Evolutionary conservation across 2,113 vertebrate genomes (phyloP).

Genomic region (Pontoporia blainvillei): DNA sequence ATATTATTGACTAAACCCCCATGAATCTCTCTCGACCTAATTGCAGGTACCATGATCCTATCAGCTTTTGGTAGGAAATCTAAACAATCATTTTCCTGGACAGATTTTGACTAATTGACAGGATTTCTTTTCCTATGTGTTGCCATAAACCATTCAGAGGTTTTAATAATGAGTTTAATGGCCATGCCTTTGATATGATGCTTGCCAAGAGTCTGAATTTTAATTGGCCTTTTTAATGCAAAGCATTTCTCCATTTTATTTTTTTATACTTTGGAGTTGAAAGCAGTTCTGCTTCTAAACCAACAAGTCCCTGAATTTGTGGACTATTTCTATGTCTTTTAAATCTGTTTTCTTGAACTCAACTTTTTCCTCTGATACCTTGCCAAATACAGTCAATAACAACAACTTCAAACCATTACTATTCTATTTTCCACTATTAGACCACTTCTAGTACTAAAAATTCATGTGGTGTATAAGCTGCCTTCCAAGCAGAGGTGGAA

Average conservation of each 20-base stretch:
- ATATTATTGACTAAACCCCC: neutral
- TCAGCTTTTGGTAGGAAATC: neutral
- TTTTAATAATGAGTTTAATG: neutral
- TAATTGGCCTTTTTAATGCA: neutral
- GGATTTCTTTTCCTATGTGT: neutral
- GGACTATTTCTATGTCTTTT: neutral
- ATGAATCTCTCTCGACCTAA: neutral
- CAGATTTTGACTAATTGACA: neutral
- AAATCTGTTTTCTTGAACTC: neutral
- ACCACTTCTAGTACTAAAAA: neutral
- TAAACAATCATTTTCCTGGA: neutral
- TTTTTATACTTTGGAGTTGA: neutral
- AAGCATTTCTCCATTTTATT: neutral
- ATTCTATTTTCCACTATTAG: neutral
- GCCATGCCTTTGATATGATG: neutral
- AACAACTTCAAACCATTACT: neutral
- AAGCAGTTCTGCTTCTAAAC: neutral
- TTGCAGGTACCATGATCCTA: neutral
- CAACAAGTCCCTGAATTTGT: neutral
- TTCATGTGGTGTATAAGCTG: neutral
- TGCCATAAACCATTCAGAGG: neutral
- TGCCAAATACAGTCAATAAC: neutral
- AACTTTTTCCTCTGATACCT: neutral
- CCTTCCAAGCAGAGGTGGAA: neutral
- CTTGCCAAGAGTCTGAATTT: neutral